Percentiles rank a stretch among this genome's conserved stretches.
These are phyloP conservation scores for Pavo muticus DNA, from an alignment of 2,113 vertebrate genomes.

Conservation along the genomic window DNA sequence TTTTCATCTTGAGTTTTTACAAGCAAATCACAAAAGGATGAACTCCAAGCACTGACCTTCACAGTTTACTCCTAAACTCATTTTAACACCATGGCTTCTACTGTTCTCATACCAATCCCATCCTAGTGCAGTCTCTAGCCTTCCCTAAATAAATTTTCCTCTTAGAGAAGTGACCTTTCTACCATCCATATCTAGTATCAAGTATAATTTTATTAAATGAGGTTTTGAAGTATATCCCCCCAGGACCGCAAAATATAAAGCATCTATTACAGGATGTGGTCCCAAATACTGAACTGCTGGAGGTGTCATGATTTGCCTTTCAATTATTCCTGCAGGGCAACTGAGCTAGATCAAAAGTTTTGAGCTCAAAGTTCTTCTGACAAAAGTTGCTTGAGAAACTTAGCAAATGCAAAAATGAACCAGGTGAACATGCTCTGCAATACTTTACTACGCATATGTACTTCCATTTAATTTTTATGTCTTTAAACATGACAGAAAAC, in stretches of 20 bases:
- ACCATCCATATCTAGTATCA: background rate
- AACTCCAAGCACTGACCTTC: background rate
- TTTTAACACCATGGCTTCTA: background rate
- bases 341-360: background rate
- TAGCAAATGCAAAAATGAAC: background rate
- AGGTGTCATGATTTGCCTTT: background rate
- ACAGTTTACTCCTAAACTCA: background rate
- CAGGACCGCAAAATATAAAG: background rate
- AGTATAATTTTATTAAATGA: background rate
- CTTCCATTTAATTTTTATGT: background rate
- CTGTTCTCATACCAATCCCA: rapidly evolving
- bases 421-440: background rate
- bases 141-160: background rate
- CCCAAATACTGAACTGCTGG: background rate
- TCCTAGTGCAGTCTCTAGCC: background rate
- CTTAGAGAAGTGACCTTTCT: background rate
- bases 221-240: background rate
- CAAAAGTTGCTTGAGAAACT: background rate
- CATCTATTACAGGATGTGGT: background rate
- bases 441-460: background rate
- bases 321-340: background rate
- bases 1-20: background rate
- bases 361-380: background rate
- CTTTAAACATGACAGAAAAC: background rate
- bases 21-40: background rate